Percentiles rank a stretch among this genome's conserved stretches.
Evolutionary conservation across 1,140 invertebrate species (phyloP).

Genomic region (Rhyzopertha dominica): DNA sequence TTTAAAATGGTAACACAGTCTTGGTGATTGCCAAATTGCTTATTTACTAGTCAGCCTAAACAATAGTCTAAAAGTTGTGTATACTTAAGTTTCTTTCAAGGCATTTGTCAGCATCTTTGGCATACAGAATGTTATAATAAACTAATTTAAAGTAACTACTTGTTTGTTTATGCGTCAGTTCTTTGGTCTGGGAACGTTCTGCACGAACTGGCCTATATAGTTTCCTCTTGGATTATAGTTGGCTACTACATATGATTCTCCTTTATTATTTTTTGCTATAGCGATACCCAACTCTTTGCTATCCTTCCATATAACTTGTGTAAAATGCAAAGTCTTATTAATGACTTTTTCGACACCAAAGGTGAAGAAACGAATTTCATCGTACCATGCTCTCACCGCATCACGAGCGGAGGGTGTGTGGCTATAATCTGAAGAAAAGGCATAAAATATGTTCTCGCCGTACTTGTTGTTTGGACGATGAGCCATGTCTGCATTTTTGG

Average conservation of each 20-base stretch:
- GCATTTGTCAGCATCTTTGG: no score
- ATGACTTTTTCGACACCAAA: constrained; percentile 58
- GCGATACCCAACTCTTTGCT: constrained; percentile 70
- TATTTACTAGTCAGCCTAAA: no score
- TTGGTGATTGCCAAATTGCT: no score
- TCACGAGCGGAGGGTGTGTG: constrained; percentile 58
- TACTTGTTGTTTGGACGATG: constrained; percentile 51
- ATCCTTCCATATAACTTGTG: constrained; percentile 71
- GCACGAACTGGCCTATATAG: constrained; percentile 62
- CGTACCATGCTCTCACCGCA: constrained; percentile 65
- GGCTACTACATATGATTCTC: constrained; percentile 64
- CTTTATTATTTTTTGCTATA: constrained; percentile 57
- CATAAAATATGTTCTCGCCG: constrained; percentile 57
- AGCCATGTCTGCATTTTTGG: constrained; percentile 60
- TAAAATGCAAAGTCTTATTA: constrained; percentile 62
- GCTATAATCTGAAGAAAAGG: constrained; percentile 64
- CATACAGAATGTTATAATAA: no score
- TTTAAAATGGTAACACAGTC: no score
- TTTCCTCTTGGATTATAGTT: constrained; percentile 84
- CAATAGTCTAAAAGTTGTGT: no score
- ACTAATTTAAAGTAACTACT: no score
- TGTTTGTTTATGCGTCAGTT: constrained; percentile 13
- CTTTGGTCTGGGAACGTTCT: constrained; percentile 54
- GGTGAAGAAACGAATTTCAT: constrained; percentile 58
- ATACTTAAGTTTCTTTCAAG: no score